These are phyloP conservation scores for Drosophila ogumai DNA, from an alignment of 1,140 invertebrate species.

Conservation along the genomic window DNA sequence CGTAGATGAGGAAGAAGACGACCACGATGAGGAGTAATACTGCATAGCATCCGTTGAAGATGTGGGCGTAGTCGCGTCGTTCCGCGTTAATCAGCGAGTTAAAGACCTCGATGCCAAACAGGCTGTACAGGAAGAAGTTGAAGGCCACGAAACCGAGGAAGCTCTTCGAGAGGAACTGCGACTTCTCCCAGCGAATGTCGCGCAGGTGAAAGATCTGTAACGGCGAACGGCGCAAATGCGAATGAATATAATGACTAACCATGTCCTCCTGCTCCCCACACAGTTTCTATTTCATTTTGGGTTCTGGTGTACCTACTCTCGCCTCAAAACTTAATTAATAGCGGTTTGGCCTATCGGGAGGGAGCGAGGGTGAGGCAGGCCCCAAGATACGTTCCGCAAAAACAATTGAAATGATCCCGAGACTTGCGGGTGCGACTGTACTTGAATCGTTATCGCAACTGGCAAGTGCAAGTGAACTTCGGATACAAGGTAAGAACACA, in stretches of 20 bases:
- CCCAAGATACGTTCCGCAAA: conserved; percentile 30
- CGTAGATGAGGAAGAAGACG: conserved; percentile 97
- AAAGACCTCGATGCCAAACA: conserved; percentile 92
- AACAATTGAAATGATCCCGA: conserved; percentile 35
- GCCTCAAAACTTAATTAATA: conserved; percentile 41
- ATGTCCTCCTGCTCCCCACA: conserved; percentile 1
- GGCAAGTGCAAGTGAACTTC: conserved; percentile 33
- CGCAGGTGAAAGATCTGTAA: conserved; percentile 95
- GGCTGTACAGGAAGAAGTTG: conserved; percentile 94
- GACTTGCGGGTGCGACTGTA: conserved; percentile 17
- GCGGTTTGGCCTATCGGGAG: conserved; percentile 8
- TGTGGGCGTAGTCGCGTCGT: conserved; percentile 86
- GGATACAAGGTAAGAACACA: conserved; percentile 1
- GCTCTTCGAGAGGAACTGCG: conserved; percentile 96
- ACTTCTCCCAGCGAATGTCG: conserved; percentile 93
- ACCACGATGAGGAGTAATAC: conserved; percentile 95
- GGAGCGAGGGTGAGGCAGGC: conserved; percentile 4
- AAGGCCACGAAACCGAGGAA: conserved; percentile 96
- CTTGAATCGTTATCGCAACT: conserved; percentile 27
- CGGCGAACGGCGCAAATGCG: conserved; percentile 49
- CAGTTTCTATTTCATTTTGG: conserved; percentile 13
- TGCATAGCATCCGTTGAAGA: conserved; percentile 97
- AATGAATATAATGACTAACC: conserved; percentile 16
- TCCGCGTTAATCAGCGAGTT: conserved; percentile 76
- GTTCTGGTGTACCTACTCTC: conserved; percentile 14